A percentile compares a stretch with the other conserved stretches of the same genome.
Evolutionary conservation across 1,140 invertebrate species (phyloP).

Genomic region (Varroa destructor): DNA sequence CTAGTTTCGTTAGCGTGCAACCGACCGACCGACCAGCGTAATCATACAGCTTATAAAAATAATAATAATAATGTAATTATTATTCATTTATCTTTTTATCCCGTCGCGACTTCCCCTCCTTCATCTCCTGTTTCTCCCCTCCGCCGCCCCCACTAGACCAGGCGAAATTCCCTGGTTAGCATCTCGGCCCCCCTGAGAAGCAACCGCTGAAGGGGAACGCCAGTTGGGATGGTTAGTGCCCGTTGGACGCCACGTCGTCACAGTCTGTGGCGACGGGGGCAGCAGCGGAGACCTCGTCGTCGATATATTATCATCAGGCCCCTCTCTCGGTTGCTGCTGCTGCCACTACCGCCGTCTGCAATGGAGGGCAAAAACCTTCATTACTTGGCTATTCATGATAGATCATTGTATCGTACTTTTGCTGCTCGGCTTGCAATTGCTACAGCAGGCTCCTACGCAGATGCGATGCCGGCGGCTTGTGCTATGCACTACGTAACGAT

Average conservation of each 20-base stretch:
- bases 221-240: too few relatives aligned
- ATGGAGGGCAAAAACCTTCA: constrained; percentile 28
- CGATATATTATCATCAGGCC: constrained; percentile 27
- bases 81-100: constrained; percentile 27
- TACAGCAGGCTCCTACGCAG: too few relatives aligned
- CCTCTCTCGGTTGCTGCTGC: too few relatives aligned
- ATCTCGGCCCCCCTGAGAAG: too few relatives aligned
- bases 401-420: constrained; percentile 25
- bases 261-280: too few relatives aligned
- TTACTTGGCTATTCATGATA: constrained; percentile 28
- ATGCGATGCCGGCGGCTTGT: too few relatives aligned
- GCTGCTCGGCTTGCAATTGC: neutral
- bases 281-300: neutral
- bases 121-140: too few relatives aligned
- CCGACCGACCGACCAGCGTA: neutral
- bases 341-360: neutral
- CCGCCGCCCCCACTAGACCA: too few relatives aligned
- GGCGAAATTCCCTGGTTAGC: too few relatives aligned
- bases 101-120: neutral
- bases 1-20: neutral
- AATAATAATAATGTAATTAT: constrained; percentile 29
- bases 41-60: constrained; percentile 13
- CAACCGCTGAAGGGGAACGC: too few relatives aligned
- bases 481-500: too few relatives aligned
- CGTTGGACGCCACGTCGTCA: too few relatives aligned